Conservation (phyloP, 2,888 invertebrate species). For the Torymus aiolomorphi region DNA sequence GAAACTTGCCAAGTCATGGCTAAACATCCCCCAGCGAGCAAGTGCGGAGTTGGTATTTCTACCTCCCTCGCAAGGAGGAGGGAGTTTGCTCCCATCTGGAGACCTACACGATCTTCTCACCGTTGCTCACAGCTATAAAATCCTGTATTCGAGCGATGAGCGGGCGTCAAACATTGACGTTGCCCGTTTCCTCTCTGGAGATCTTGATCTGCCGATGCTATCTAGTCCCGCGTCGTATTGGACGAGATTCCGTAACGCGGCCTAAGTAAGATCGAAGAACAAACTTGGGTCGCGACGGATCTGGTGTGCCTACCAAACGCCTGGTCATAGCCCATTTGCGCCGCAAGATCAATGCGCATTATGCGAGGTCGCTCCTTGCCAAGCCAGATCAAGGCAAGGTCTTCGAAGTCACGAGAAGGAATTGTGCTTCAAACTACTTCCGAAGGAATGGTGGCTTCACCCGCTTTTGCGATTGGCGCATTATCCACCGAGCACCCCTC, state of each 20-base stretch:
- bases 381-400: too few relatives aligned
- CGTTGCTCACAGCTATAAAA: conserved; percentile 65
- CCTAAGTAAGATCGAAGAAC: too few relatives aligned
- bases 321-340: too few relatives aligned
- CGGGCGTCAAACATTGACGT: conserved; percentile 53
- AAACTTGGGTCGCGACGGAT: conserved; percentile 52
- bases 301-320: conserved; percentile 55
- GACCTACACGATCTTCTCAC: conserved; percentile 64
- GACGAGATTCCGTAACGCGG: conserved; percentile 14
- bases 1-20: conserved; percentile 62
- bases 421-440: too few relatives aligned
- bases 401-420: too few relatives aligned
- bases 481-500: too few relatives aligned
- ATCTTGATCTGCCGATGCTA: conserved; percentile 38
- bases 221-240: conserved; percentile 48
- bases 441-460: too few relatives aligned
- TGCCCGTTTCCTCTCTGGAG: conserved; percentile 48
- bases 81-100: conserved; percentile 64
- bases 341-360: too few relatives aligned
- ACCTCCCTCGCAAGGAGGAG: conserved; percentile 60
- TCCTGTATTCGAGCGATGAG: conserved; percentile 62
- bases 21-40: conserved; percentile 67
- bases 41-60: conserved; percentile 65
- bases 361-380: too few relatives aligned
- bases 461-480: too few relatives aligned